Base-by-base conservation (phyloP, 92 coral and sea anemone species). In the Phymanthus crucifer region DNA sequence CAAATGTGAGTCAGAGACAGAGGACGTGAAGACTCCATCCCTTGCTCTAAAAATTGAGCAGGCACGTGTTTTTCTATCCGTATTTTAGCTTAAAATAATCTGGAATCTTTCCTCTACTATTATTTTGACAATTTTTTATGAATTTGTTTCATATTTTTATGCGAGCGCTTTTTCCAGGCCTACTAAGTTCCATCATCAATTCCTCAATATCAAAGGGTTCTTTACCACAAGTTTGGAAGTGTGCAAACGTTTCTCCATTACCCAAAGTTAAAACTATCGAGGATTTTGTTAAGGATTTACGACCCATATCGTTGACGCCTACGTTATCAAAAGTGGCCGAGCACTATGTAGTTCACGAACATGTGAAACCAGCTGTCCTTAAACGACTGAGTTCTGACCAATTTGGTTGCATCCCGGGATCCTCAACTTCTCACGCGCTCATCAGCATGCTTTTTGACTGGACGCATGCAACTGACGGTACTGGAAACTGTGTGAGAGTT, bases 291-390 rank as follows among this genome's bases (percentile, higher is more conserved):
- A 83, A 40, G 32, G 74, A 57, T 40, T 46, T 66, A 9, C 67
- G 81, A 75, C 79, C 79, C 38, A 64, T 83, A 32, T 83, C 86
- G 29, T 32, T 78, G 10, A 78, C 83, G 40, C 83, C 83, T 65
- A 76, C 80, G 38, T 32, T 76, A 13, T 75, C 68, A 9, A 75
- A 75, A 64, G 67, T 75, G 6, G 68, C 79, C 4, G 79, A 48
- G 32, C 79, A 75, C 37, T 46, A 21, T 75, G 66, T 75, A 14
- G 79, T 45, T 36, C 79, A 74, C 18, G 31, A 74, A 8, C 79
- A 74, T 50, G 66, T 52, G 16, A 76, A 76, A 76, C 46, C 71
- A 18, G 80, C 80, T 1, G 27, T 76, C 16, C 79, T 75, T 6
- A 38, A 50, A 38, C 79, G 23, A 34, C 67, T 75, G 45, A 35